phyloP scores from a whole-genome alignment of 2,113 vertebrate species.

The Takifugu bimaculatus region DNA sequence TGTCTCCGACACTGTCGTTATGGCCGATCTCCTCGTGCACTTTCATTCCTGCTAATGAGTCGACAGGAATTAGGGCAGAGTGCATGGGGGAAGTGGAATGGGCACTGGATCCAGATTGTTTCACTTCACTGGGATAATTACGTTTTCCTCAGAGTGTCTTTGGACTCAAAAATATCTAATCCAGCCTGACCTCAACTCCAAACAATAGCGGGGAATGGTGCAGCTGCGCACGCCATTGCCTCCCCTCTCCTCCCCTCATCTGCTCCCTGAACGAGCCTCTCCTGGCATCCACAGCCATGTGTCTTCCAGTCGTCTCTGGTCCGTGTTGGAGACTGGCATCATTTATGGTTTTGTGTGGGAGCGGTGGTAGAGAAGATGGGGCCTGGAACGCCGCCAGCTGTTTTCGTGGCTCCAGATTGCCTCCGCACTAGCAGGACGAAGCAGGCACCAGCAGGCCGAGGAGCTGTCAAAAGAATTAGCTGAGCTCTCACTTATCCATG shows the following conservation, averaged over 20 bases:
- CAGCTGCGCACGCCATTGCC: not conserved
- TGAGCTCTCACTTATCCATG: constrained; percentile 77
- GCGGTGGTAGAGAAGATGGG: constrained; percentile 49
- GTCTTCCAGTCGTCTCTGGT: constrained; percentile 31
- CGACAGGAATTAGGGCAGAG: constrained; percentile 56
- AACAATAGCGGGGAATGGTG: constrained; percentile 26
- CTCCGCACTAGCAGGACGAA: constrained; percentile 66
- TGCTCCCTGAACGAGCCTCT: no score
- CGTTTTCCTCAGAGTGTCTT: constrained; percentile 21
- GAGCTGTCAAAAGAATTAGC: constrained; percentile 72
- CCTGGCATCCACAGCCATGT: not conserved
- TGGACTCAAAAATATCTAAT: constrained; percentile 22
- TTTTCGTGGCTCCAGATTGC: constrained; percentile 76
- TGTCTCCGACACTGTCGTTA: constrained; percentile 11
- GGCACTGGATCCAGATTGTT: constrained; percentile 39
- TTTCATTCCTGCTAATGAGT: constrained; percentile 48
- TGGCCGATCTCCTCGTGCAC: constrained; percentile 21
- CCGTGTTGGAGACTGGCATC: constrained; percentile 35
- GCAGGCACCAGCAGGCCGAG: constrained; percentile 68
- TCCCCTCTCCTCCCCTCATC: not conserved
- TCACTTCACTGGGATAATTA: constrained; percentile 46
- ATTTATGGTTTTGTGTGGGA: constrained; percentile 44
- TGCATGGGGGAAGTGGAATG: constrained; percentile 38
- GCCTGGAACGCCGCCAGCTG: constrained; percentile 64
- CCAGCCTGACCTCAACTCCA: constrained; percentile 19